A percentile compares a stretch with the other conserved stretches of the same genome.
These are phyloP conservation scores for Galeopsomyia nigrocyanea DNA, from an alignment of 2,888 invertebrate species.

Conservation along the genomic window DNA sequence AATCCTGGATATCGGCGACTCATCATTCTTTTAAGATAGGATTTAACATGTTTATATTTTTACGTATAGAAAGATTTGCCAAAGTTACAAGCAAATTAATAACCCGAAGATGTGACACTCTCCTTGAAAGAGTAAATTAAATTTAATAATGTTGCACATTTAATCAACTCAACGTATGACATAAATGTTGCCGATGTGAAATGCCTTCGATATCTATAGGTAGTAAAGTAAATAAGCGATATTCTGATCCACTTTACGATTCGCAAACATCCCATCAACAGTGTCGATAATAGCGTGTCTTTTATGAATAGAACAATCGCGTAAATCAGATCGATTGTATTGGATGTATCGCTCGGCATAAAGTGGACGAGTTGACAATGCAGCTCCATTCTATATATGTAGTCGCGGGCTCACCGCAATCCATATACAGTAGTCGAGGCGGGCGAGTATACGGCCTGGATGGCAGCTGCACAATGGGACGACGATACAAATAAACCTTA, in stretches of 20 bases:
- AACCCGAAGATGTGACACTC: too few species aligned
- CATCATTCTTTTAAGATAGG: too few species aligned
- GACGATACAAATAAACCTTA: slow-evolving; percentile 57
- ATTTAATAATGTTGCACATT: too few species aligned
- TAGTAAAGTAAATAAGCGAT: too few species aligned
- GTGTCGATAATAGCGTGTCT: slow-evolving; percentile 40
- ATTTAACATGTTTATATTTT: too few species aligned
- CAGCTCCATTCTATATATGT: not conserved
- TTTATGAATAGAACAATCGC: slow-evolving; percentile 13
- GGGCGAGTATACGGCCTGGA: slow-evolving; percentile 30
- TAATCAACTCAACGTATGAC: too few species aligned
- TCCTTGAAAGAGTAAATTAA: too few species aligned
- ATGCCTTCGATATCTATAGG: too few species aligned
- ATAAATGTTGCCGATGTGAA: too few species aligned
- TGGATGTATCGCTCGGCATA: slow-evolving; percentile 21
- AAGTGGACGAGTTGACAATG: slow-evolving; percentile 11
- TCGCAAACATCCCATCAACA: slow-evolving; percentile 44
- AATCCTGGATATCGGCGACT: too few species aligned
- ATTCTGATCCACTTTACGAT: slow-evolving; percentile 27
- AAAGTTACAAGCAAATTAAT: too few species aligned
- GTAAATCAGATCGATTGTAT: slow-evolving; percentile 39
- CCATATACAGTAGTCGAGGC: slow-evolving; percentile 21
- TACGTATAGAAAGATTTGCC: too few species aligned
- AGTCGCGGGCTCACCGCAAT: slow-evolving; percentile 33
- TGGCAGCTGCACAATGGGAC: slow-evolving; percentile 53